Conservation (phyloP, 2,113 vertebrate species). For the Myotis lucifugus region DNA sequence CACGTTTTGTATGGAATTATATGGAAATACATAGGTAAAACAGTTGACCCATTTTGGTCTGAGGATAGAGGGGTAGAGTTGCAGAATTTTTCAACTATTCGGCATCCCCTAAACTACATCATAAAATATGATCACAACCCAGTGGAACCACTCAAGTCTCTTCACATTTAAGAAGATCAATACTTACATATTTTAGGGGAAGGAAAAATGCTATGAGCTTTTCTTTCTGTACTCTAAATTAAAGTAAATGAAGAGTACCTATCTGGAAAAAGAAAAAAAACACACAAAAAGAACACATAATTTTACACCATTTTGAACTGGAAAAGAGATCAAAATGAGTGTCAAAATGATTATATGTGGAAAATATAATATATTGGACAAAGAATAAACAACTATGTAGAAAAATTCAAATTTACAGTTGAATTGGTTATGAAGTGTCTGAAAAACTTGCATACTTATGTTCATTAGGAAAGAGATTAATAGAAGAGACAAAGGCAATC, state of each 20-base stretch:
- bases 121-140: not conserved
- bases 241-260: not conserved
- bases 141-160: not conserved
- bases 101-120: not conserved
- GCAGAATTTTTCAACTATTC: not conserved
- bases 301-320: not conserved
- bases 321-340: not conserved
- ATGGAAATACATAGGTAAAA: not conserved
- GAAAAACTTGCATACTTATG: not conserved
- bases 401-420: not conserved
- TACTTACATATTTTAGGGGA: not conserved
- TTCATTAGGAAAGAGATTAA: not conserved
- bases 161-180: not conserved
- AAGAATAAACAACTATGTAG: not conserved
- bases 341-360: not conserved
- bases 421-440: not conserved
- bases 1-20: not conserved
- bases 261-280: not conserved
- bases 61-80: not conserved
- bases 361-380: not conserved
- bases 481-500: not conserved
- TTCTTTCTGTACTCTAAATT: not conserved
- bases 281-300: not conserved
- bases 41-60: not conserved
- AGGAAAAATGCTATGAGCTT: not conserved